Base-by-base conservation (phyloP, 2,113 vertebrate species). In the Cairina moschata region DNA sequence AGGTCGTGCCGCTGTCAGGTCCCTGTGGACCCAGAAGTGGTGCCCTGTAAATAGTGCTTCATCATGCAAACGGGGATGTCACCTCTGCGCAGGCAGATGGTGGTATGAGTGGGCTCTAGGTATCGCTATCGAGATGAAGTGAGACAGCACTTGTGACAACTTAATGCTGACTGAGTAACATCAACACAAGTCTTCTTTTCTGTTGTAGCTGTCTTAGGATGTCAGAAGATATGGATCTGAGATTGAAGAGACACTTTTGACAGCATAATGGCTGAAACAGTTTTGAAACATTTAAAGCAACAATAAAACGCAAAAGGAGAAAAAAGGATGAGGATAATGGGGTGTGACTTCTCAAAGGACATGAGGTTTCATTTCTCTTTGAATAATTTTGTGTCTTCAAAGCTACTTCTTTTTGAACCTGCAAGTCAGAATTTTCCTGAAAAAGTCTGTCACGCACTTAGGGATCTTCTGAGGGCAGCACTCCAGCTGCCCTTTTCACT, bases 271-370 rank as follows among this genome's bases (percentile, higher is more conserved):
- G 92, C 81, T 95, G 83, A 95, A 97, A 97, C 68, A 97, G 97
- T 97, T 97, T 96, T 96, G 97, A 97, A 97, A 97, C 94, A 97
- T 97, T 96, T 86, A 93, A 94, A 91, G 89, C 90, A 92, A 93
- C 83, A 95, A 86, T 91, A 92, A 78, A 94, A 88, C 11, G 78
- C 60, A 73, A 86, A 90, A 95, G 34, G 73, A 75, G 83, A 80
- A 34, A 78, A 74, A 88, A 34, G 58, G 81, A 85, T 92, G 81
- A 80, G 79, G 72, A 89, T 96, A 92, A 88, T 90, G 83, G 91
- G 54, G 72, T 91, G 38, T 0, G 28, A 73, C 94, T 97, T 91
- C 87, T 94, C 94, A 56, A 90, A 96, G 86, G 90, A 86, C 74
- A 71, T 36, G 46, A 59, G 71, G 29, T 65, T 96, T 95, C 86